Percentiles rank a stretch among this genome's conserved stretches.
Conservation (phyloP, 2,888 invertebrate species). For the Spodoptera picta region DNA sequence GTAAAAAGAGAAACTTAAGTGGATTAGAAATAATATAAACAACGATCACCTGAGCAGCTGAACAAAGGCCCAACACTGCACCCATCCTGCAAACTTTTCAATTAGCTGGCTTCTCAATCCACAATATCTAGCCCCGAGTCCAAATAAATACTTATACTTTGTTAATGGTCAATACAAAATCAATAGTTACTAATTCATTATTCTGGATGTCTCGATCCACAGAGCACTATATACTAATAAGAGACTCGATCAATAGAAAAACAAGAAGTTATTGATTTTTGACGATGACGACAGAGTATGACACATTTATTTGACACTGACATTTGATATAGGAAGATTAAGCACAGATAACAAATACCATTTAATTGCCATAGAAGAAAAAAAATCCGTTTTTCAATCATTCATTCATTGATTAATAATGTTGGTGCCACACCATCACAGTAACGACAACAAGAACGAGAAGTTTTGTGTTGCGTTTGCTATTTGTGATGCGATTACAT, state of each 20-base stretch:
- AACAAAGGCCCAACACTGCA: constrained; percentile 89
- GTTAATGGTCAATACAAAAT: constrained; percentile 16
- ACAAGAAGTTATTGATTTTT: constrained; percentile 22
- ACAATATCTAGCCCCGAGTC: not conserved
- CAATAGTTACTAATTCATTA: constrained; percentile 13
- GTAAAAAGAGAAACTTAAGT: no score
- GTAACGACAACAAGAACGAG: no score
- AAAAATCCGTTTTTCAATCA: no score
- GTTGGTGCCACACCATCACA: no score
- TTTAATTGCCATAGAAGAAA: no score
- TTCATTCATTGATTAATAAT: no score
- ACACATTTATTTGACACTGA: constrained; percentile 18
- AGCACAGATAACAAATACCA: no score
- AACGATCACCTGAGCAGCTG: constrained; percentile 89
- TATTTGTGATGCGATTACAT: no score
- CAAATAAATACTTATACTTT: constrained; percentile 11
- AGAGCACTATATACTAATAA: no score
- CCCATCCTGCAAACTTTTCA: constrained; percentile 81
- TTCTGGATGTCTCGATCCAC: not conserved
- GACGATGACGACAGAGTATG: constrained; percentile 15
- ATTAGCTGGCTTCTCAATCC: not conserved
- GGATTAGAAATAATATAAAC: constrained; percentile 18
- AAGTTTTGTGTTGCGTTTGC: no score
- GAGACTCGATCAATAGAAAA: constrained; percentile 8
- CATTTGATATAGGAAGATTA: not conserved